Conservation (phyloP, 53 echinoderm and acorn worm genomes). For the Antedon mediterranea region DNA sequence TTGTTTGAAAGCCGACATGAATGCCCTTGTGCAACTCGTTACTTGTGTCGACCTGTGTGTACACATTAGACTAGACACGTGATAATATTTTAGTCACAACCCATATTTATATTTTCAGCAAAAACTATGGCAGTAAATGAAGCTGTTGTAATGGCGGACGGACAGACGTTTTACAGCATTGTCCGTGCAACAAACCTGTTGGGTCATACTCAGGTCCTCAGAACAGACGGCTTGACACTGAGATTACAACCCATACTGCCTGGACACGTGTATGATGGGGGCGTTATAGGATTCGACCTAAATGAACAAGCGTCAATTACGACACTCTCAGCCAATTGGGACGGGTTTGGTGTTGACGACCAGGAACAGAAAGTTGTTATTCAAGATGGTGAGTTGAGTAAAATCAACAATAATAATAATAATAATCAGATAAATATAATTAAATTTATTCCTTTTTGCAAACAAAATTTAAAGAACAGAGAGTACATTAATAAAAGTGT, state of each 20-base stretch:
- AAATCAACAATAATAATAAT: too few relatives aligned
- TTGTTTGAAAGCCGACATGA: too few relatives aligned
- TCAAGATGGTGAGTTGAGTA: too few relatives aligned
- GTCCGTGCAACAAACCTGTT: slow-evolving; percentile 29
- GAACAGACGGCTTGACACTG: slow-evolving; percentile 38
- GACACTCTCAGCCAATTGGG: slow-evolving; percentile 27
- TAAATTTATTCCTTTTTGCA: too few relatives aligned
- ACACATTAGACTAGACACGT: too few relatives aligned
- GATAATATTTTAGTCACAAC: too few relatives aligned
- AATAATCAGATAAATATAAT: too few relatives aligned
- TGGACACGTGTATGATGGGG: slow-evolving; percentile 38
- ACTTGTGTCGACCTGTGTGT: too few relatives aligned
- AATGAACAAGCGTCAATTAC: slow-evolving; percentile 22
- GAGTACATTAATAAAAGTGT: too few relatives aligned
- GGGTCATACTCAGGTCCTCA: slow-evolving; percentile 3
- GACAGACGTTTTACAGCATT: slow-evolving; percentile 25
- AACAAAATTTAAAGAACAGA: too few relatives aligned
- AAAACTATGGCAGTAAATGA: not conserved
- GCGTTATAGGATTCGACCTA: slow-evolving; percentile 24
- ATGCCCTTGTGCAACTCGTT: too few relatives aligned
- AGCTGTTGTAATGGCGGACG: slow-evolving; percentile 19
- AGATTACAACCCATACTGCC: slow-evolving; percentile 29
- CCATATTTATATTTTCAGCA: not conserved
- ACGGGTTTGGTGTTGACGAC: slow-evolving; percentile 18
- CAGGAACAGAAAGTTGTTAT: too few relatives aligned